Base-by-base conservation (phyloP, 2,797 vertebrate species). In the Hephaestus fuliginosus region DNA sequence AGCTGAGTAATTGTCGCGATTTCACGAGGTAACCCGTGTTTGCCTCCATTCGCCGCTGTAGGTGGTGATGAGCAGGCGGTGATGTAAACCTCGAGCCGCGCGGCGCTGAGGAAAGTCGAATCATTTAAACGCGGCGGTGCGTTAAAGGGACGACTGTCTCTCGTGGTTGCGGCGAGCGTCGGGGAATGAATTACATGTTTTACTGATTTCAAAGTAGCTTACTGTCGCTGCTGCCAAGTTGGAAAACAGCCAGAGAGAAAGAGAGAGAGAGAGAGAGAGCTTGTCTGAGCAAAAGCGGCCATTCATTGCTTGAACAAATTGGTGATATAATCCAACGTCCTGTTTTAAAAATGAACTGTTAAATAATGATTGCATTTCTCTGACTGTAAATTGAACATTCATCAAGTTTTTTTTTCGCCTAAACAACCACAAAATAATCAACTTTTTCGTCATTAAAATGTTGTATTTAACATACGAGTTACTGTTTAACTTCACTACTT, bases 191-290 rank as follows among this genome's bases (percentile, higher is more conserved):
- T 88, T 71, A 88, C 86, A 88, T 92, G 83, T 91, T 91, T 92
- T 33, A 33, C 80, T 87, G 79, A 88, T 93, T 90, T 92, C 82
- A 91, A 89, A 92, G 89, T 86, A 76, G 89, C 86, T 90, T 89
- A 90, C 67, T 85, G 87, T 88, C 82, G 25, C 60, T 36, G 64
- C 76, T 88, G 88, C 91, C 90, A 91, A 86, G 75, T 76, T 90
- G 90, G 90, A 88, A 41, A 55, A 69, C 25, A 55, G 89, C 89
- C 91, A 90, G 58, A 7, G 46, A 60, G 74, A 49, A 41, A 60
- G 74, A 49, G 76, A 87, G 82, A 25, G n/a, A n/a, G 46, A 60
- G 74, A 49, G 46, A 60, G 74, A 46, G 76, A 87, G 82, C 78
- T 77, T 11, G 71, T 70, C 75, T 51, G 57, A 83, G 76, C 74